Base-by-base conservation (phyloP, 2,797 vertebrate genomes). In the Rhabdophis nuchalis region DNA sequence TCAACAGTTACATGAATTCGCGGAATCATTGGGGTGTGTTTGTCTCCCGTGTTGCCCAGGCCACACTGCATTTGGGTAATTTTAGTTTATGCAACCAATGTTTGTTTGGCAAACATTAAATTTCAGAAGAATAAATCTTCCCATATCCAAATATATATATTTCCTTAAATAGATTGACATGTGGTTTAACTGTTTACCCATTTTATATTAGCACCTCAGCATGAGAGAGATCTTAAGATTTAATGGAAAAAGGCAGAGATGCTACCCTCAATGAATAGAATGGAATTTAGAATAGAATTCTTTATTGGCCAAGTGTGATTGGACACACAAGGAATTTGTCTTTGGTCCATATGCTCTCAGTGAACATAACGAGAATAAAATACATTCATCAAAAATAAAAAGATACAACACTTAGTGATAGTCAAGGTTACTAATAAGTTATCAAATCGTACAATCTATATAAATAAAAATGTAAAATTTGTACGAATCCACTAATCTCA, bases 61-160 rank as follows among this genome's bases (percentile, higher is more conserved):
- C 36, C 32, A 54, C 32, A 54, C 86, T 85, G 86, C 89, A 57
- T 0, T 64, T 14, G 89, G 91, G 95, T 92, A 91, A 94, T 95
- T 95, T 96, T 95, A 95, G 89, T 95, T 97, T 95, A 95, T 96
- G 96, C 94, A 96, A 95, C 94, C 91, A 85, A 90, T 95, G 91
- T 96, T 96, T 96, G 93, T 92, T 96, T 91, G 96, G 95, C 92
- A 96, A 91, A 92, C 92, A 93, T 92, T 93, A 95, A 93, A 92
- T 94, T 89, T 92, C 88, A 56, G 41, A 94, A 41, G 61, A 91
- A 95, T 95, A 94, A 93, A 95, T 95, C 92, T 92, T 0, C 0
- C n/a, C 92, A 88, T 89, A 89, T 94, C 57, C 53, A 86, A 90
- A 88, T 93, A 89, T 54, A 93, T 92, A 57, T 90, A 86, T 77